These are phyloP conservation scores for Perca flavescens DNA, from an alignment of 2,113 vertebrate species.

Conservation along the genomic window DNA sequence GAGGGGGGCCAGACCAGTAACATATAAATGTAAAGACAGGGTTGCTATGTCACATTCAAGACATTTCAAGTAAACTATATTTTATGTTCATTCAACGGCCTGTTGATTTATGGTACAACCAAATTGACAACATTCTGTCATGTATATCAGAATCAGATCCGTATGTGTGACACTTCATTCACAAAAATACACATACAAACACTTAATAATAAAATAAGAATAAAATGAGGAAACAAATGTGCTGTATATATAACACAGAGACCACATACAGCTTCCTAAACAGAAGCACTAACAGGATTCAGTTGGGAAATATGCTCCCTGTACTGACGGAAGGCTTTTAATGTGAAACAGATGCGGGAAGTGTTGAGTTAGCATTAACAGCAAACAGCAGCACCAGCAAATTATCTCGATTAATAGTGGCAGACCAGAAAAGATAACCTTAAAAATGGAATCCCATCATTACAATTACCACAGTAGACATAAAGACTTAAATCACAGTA, in stretches of 20 bases:
- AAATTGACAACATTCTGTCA: too few relatives aligned
- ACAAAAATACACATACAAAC: neutral
- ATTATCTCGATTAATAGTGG: conserved; percentile 11
- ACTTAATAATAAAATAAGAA: neutral
- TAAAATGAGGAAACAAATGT: neutral
- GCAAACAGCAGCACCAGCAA: conserved; percentile 29
- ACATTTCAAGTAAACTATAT: too few relatives aligned
- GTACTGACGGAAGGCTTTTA: conserved; percentile 15
- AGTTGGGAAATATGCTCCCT: conserved; percentile 12
- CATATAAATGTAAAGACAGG: too few relatives aligned
- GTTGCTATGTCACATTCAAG: too few relatives aligned
- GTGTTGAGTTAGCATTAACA: conserved; percentile 36
- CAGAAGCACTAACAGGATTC: conserved; percentile 6
- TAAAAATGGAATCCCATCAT: neutral
- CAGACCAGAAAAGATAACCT: neutral
- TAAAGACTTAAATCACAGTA: neutral
- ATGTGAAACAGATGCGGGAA: conserved; percentile 44
- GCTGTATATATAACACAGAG: neutral
- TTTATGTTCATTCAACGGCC: too few relatives aligned
- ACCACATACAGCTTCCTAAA: neutral
- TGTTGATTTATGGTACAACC: too few relatives aligned
- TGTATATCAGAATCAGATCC: too few relatives aligned
- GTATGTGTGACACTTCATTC: neutral
- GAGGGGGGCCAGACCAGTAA: too few relatives aligned
- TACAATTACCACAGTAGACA: neutral